These are phyloP conservation scores for Nylanderia fulva DNA, from an alignment of 1,140 invertebrate genomes.

Conservation along the genomic window DNA sequence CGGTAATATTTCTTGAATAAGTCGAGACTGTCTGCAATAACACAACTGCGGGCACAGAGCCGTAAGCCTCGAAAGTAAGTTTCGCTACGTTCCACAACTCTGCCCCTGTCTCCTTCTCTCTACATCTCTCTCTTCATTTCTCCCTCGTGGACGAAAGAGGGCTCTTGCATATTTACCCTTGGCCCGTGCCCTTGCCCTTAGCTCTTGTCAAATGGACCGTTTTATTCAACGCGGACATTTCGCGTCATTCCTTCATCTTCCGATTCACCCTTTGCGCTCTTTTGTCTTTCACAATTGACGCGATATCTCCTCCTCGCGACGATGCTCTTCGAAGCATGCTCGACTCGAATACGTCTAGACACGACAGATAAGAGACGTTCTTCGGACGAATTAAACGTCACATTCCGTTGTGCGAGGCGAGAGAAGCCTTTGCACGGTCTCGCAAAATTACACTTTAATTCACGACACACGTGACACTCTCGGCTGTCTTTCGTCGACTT, in stretches of 20 bases:
- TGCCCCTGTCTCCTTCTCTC: neutral
- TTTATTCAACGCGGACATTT: slow-evolving; percentile 68
- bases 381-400: slow-evolving; percentile 67
- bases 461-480: neutral
- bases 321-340: slow-evolving; percentile 45
- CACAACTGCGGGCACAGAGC: slow-evolving; percentile 42
- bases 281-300: slow-evolving; percentile 68
- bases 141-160: neutral
- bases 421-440: slow-evolving; percentile 10
- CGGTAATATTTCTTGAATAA: slow-evolving; percentile 61
- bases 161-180: slow-evolving; percentile 73
- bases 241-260: slow-evolving; percentile 60
- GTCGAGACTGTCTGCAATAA: slow-evolving; percentile 67
- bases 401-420: slow-evolving; percentile 13
- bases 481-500: neutral
- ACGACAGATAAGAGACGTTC: slow-evolving; percentile 53
- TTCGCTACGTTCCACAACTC: slow-evolving; percentile 51
- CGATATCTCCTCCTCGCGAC: slow-evolving; percentile 57
- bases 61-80: slow-evolving; percentile 70
- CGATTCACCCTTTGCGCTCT: slow-evolving; percentile 42
- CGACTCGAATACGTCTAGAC: slow-evolving; percentile 56
- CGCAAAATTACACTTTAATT: slow-evolving; percentile 17
- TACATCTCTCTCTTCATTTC: neutral
- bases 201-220: slow-evolving; percentile 68
- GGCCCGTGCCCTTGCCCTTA: slow-evolving; percentile 54